These are phyloP conservation scores for Allobates femoralis DNA, from an alignment of 2,797 vertebrate species.

Conservation along the genomic window DNA sequence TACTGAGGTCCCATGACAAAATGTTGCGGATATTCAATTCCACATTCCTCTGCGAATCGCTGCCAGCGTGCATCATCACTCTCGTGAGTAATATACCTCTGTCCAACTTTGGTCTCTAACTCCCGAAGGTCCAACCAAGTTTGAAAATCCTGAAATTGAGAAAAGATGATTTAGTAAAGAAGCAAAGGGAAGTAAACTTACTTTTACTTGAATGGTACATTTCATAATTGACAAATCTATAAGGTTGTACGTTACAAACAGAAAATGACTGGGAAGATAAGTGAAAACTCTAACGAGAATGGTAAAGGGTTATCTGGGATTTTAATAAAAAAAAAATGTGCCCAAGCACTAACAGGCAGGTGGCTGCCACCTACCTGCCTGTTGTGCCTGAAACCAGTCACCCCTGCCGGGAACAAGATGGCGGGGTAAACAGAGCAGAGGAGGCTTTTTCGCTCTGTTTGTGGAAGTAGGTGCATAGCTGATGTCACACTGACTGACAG, in stretches of 20 bases:
- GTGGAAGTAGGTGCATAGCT: no score
- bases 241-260: background rate
- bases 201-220: background rate
- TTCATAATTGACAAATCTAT: background rate
- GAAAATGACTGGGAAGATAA: background rate
- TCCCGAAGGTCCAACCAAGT: conserved; percentile 98
- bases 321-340: no score
- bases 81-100: conserved; percentile 98
- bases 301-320: no score
- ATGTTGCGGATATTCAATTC: conserved; percentile 91
- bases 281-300: no score
- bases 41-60: conserved; percentile 89
- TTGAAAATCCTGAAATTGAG: conserved; percentile 88
- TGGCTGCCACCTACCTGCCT: no score
- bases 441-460: no score
- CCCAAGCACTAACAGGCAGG: no score
- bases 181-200: background rate
- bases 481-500: no score
- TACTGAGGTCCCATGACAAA: conserved; percentile 98
- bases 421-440: no score
- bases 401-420: no score
- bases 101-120: conserved; percentile 94
- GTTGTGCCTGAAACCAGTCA: no score
- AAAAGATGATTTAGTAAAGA: background rate
- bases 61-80: conserved; percentile 98